Conservation (phyloP, 2,888 invertebrate species). For the Itoplectis maculator region DNA sequence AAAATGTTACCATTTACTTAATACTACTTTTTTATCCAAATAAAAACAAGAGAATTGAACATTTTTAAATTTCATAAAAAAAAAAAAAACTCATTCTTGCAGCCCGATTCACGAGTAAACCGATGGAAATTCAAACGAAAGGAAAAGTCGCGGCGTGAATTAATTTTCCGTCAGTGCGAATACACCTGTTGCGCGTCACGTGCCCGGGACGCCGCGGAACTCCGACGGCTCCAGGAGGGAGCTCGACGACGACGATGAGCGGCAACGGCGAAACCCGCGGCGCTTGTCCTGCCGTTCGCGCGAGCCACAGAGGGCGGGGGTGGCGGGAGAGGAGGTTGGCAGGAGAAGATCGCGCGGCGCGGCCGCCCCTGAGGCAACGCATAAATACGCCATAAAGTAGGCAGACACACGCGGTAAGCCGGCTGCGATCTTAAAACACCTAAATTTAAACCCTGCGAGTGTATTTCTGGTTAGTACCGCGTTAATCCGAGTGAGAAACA, state of each 20-base stretch:
- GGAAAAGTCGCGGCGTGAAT: background rate
- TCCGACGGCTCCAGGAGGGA: background rate
- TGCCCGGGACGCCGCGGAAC: background rate
- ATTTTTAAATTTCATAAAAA: too few species aligned
- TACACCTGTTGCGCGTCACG: conserved; percentile 56
- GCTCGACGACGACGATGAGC: conserved; percentile 17
- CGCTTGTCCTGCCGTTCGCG: conserved; percentile 3
- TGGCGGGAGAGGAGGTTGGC: background rate
- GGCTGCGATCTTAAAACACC: conserved; percentile 70
- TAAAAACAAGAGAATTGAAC: too few species aligned
- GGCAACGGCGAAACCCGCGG: conserved; percentile 4
- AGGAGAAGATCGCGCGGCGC: conserved; percentile 41
- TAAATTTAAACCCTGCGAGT: conserved; percentile 65
- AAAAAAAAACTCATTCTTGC: too few species aligned
- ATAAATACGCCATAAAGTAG: conserved; percentile 70
- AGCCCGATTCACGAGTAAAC: background rate
- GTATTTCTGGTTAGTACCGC: conserved; percentile 23
- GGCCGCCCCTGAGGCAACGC: conserved; percentile 56
- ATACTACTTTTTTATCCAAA: too few species aligned
- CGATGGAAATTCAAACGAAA: background rate
- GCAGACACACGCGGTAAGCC: conserved; percentile 55
- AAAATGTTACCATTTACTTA: too few species aligned
- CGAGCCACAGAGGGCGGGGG: background rate
- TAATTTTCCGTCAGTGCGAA: conserved; percentile 6
- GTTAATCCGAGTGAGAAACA: conserved; percentile 30